These are phyloP conservation scores for Platerodrilus igneus DNA, from an alignment of 2,888 invertebrate species.

Conservation along the genomic window DNA sequence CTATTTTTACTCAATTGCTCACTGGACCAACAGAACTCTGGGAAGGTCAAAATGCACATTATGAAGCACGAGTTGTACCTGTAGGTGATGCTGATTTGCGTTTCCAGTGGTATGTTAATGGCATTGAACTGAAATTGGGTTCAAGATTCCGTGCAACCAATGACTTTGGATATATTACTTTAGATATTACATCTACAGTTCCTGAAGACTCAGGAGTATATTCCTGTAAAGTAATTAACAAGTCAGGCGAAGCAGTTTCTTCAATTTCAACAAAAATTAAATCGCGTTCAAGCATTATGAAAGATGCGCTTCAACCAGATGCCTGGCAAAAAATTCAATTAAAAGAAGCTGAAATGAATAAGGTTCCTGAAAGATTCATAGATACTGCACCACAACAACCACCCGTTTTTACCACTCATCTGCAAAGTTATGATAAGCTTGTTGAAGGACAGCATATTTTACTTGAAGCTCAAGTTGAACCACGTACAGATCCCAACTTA, in stretches of 20 bases:
- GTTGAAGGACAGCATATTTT: conserved; percentile 83
- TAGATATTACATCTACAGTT: conserved; percentile 85
- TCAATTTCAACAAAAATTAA: conserved; percentile 87
- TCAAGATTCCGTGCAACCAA: conserved; percentile 87
- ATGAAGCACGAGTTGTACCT: conserved; percentile 86
- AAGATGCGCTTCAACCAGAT: conserved; percentile 83
- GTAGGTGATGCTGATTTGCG: conserved; percentile 89
- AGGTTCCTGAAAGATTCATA: conserved; percentile 82
- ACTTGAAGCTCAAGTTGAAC: conserved; percentile 87
- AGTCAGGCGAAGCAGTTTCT: conserved; percentile 90
- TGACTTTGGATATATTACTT: conserved; percentile 90
- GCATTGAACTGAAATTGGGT: conserved; percentile 87
- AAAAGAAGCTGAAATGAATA: conserved; percentile 89
- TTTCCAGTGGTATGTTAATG: conserved; percentile 95
- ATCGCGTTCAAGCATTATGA: conserved; percentile 72
- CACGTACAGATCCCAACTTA: conserved; percentile 81
- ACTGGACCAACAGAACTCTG: conserved; percentile 85
- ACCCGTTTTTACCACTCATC: conserved; percentile 92
- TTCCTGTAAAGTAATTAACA: conserved; percentile 91
- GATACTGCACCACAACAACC: conserved; percentile 84
- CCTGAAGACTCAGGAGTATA: conserved; percentile 89
- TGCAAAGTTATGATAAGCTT: conserved; percentile 77
- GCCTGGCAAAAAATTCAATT: conserved; percentile 88
- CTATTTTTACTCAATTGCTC: conserved; percentile 83
- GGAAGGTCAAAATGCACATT: conserved; percentile 89